Base-by-base conservation (phyloP, 1,140 invertebrate genomes). In the Zelostemma sp. region DNA sequence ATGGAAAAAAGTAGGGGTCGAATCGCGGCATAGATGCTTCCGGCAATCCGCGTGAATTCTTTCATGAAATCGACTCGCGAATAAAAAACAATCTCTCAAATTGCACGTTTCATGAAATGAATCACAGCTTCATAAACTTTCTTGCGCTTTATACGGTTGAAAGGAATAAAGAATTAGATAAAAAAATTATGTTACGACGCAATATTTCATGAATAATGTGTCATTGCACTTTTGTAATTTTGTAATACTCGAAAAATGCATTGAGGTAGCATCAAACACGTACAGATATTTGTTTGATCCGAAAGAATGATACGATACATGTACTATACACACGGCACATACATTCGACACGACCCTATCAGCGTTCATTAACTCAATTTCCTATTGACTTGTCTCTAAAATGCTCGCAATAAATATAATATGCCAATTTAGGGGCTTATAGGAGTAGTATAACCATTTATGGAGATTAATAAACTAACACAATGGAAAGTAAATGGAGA, bases 391-490 rank as follows among this genome's bases (percentile, higher is more conserved):
- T 51, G 15, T 64, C 43, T 64, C 38, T 65, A 60, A 61, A 70
- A 57, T 50, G 47, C 43, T 59, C 58, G 48, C 54, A 66, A 55
- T 43, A 72, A 62, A 62, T 53, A 71, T 58, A 28, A 28, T 4
- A 66, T 62, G 60, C 60, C 60, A 50, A 51, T 53, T 64, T 64
- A 68, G 59, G 62, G 28, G 64, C 56, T 68, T 72, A 35, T 5
- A 63, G 33, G 2, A 35, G 69, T 68, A 72, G 64, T 35, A 53
- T 72, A 68, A 56, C 53, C 6, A 56, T 56, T 60, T 43, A 60
- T 11, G 53, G 54, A 33, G 6, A 65, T 68, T 74, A 74, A 74
- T 68, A 68, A 67, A 72, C 69, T 72, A 72, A 72, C 69, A 57
- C 16, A 38, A 35, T 62, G 43, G 53, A 38, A 50, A 28, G 3